Percentiles rank a stretch among this genome's conserved stretches.
Conservation (phyloP, 2,113 vertebrate genomes). For the Myanophis thanlyinensis region DNA sequence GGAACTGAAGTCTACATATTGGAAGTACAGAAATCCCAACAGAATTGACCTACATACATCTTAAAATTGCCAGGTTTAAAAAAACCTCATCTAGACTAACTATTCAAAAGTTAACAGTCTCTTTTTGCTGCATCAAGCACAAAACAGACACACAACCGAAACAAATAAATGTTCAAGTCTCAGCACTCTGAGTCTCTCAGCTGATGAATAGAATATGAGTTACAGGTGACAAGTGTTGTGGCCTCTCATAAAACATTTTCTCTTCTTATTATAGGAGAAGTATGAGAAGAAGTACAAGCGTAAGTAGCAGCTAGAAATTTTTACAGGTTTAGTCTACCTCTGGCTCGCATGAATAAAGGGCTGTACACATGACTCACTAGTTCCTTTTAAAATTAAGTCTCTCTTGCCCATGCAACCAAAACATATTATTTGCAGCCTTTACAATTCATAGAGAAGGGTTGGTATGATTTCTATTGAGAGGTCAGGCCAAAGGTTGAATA, state of each 20-base stretch:
- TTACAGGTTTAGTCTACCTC: background rate
- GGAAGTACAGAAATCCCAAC: background rate
- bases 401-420: background rate
- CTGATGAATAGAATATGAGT: background rate
- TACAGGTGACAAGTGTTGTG: background rate
- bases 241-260: background rate
- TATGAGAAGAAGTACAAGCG: constrained; percentile 34
- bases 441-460: background rate
- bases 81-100: background rate
- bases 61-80: background rate
- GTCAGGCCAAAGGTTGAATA: background rate
- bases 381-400: background rate
- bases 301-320: background rate
- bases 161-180: background rate
- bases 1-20: background rate
- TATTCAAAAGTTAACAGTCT: background rate
- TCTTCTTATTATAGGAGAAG: constrained; percentile 25
- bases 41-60: background rate
- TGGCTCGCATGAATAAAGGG: background rate
- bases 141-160: background rate
- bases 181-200: background rate
- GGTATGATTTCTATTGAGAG: background rate
- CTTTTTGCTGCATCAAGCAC: background rate
- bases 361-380: background rate
- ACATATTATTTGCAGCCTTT: background rate